These are phyloP conservation scores for Bos javanicus DNA, from an alignment of 2,113 vertebrate genomes.

Conservation along the genomic window DNA sequence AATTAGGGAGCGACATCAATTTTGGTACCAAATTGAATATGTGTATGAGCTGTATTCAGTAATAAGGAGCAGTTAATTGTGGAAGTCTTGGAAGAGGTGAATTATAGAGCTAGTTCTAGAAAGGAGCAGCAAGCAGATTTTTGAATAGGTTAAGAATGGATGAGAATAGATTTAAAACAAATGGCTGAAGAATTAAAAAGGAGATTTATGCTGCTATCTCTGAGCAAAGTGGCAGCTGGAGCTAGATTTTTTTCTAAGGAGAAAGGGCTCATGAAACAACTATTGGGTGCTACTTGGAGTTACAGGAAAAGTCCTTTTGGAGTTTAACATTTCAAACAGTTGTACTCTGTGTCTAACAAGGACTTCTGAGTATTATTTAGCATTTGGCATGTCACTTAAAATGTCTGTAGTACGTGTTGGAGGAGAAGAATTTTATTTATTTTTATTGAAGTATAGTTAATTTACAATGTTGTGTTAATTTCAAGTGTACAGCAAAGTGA, in stretches of 20 bases:
- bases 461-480: neutral
- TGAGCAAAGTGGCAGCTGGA: neutral
- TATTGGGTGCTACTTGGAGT: constrained; percentile 24
- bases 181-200: neutral
- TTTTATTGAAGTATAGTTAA: neutral
- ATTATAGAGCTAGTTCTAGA: constrained; percentile 31
- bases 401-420: neutral
- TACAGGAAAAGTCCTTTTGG: constrained; percentile 25
- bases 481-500: neutral
- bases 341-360: neutral
- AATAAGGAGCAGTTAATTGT: neutral
- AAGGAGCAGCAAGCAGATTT: constrained; percentile 14
- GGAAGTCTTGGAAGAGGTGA: neutral
- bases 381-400: constrained; percentile 5
- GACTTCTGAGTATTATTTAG: neutral
- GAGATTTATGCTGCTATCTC: neutral
- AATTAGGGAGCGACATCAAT: neutral
- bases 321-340: constrained; percentile 1
- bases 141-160: constrained; percentile 2
- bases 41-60: neutral
- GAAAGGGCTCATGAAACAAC: neutral
- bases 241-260: neutral
- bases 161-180: constrained; percentile 29
- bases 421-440: neutral
- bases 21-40: neutral